Evolutionary conservation across 2,113 vertebrate genomes (phyloP).

Genomic region (Mus musculus): GRCm39 chr9:40282001-40282500

Average conservation of each 20-base stretch:
- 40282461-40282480: conserved; percentile 43
- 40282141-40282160: neutral
- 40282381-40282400: neutral
- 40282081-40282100: neutral
- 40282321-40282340: conserved; percentile 61
- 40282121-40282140: neutral
- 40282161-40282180: neutral
- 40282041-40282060: neutral
- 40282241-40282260: neutral
- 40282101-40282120: neutral
- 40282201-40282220: neutral
- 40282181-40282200: neutral
- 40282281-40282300: conserved; percentile 3
- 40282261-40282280: conserved; percentile 4
- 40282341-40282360: conserved; percentile 22
- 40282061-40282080: neutral
- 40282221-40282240: neutral
- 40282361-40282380: conserved; percentile 7
- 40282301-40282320: conserved; percentile 65
- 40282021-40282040: neutral
- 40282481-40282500: neutral
- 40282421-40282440: conserved; percentile 27
- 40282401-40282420: neutral
- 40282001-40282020: neutral
- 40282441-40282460: conserved; percentile 19